Base-by-base conservation (phyloP, 2,113 vertebrate species). In the Anser brachyrhynchus region DNA sequence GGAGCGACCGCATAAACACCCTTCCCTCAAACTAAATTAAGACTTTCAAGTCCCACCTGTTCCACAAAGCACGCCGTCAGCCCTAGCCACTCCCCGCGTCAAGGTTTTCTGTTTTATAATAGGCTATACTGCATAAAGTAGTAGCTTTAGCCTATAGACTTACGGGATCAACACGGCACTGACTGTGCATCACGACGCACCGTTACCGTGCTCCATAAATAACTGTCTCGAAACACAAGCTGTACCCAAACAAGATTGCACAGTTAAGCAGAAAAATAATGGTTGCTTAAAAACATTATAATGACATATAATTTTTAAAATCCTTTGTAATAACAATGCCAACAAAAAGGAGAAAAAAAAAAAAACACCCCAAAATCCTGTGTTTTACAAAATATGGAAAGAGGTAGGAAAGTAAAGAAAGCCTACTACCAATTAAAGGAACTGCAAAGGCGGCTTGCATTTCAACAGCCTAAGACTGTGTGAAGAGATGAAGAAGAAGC, bases 371-470 rank as follows among this genome's bases (percentile, higher is more conserved):
- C 51, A 26, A 41, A 41, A 20, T 29, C 37, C 11, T 41, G 18
- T 41, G 62, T 41, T 65, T 20, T 6, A 65, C 12, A 29, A 69
- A 74, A 85, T 31, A 90, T 9, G 1, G 83, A 79, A 94, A 87
- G 7, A 75, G 41, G 55, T 37, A 80, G 51, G 84, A 28, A 89
- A 86, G 72, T 80, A 86, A 94, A 94, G 94, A 87, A 92, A 89
- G 84, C 78, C 58, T 95, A 92, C 81, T 82, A 95, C 73, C 89
- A 87, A 93, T 89, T 96, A 92, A 94, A 96, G 89, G 54, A 91
- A 81, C 92, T 97, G 93, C 95, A 96, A 96, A 96, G 95, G 92
- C 95, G 66, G 92, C 89, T 96, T 94, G 93, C 95, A 91, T 96
- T 95, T 93, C 93, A 96, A 79, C 89, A 96, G 76, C 80, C 84